Conservation (phyloP, 2,113 vertebrate genomes). For the Madoqua kirkii region DNA sequence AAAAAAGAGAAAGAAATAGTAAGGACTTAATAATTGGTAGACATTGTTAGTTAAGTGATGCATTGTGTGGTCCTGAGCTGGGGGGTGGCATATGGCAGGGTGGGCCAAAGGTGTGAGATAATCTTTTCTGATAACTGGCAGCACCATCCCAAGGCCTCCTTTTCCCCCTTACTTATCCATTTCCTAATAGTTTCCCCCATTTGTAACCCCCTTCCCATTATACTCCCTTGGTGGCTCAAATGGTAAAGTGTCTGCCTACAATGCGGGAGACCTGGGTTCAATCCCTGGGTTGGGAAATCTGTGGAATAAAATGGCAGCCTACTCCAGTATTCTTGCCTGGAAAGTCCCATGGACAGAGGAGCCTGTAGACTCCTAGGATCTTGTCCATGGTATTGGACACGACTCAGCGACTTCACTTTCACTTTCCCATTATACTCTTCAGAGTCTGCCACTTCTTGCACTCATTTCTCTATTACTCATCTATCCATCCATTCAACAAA, state of each 20-base stretch:
- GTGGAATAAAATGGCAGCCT: neutral
- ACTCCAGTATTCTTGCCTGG: neutral
- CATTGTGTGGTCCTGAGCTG: neutral
- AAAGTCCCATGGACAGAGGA: neutral
- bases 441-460: neutral
- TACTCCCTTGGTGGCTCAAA: too few relatives aligned
- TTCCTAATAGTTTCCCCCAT: neutral
- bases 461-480: neutral
- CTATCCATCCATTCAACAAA: neutral
- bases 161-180: too few relatives aligned
- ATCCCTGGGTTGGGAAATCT: neutral
- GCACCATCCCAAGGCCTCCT: neutral
- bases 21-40: neutral
- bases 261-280: neutral
- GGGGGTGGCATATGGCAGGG: neutral
- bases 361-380: neutral
- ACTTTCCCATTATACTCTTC: neutral
- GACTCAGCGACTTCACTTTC: neutral
- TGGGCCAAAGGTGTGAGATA: neutral
- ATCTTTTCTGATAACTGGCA: neutral
- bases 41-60: neutral
- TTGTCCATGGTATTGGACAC: neutral
- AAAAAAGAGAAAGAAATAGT: neutral
- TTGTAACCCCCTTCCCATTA: too few relatives aligned
- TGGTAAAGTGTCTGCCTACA: too few relatives aligned